phyloP scores from a whole-genome alignment of 1,140 invertebrate genomes.

The Hylaeus anthracinus region DNA sequence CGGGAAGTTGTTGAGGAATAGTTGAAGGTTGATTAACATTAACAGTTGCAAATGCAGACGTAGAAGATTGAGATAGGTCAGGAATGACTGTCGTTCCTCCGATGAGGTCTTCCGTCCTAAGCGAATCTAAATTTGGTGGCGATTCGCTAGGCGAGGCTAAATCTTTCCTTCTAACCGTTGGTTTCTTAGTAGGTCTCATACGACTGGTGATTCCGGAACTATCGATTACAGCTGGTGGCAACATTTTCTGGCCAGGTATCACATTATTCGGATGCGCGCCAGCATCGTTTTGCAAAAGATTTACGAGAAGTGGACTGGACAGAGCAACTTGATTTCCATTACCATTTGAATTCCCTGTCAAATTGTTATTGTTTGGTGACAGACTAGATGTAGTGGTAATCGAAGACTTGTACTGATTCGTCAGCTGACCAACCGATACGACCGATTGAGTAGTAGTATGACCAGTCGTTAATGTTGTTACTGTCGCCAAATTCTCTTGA shows the following conservation, averaged over 20 bases:
- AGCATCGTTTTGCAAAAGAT: constrained; percentile 93
- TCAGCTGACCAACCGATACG: constrained; percentile 62
- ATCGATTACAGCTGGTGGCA: constrained; percentile 80
- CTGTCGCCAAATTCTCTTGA: constrained; percentile 71
- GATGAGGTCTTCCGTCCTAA: constrained; percentile 76
- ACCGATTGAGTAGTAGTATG: constrained; percentile 70
- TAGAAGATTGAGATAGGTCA: constrained; percentile 63
- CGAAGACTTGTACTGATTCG: constrained; percentile 71
- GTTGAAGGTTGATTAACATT: constrained; percentile 76
- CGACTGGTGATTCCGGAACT: constrained; percentile 76
- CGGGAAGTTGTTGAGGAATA: constrained; percentile 73
- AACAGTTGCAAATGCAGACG: constrained; percentile 76
- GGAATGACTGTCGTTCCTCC: constrained; percentile 62
- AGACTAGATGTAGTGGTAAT: constrained; percentile 74
- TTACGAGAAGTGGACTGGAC: constrained; percentile 94
- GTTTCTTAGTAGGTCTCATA: constrained; percentile 78
- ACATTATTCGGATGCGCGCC: constrained; percentile 79
- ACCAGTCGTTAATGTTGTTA: constrained; percentile 65
- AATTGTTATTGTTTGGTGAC: constrained; percentile 68
- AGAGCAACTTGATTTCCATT: constrained; percentile 84
- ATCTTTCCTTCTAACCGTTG: constrained; percentile 78
- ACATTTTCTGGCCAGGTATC: constrained; percentile 77
- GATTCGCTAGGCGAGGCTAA: constrained; percentile 67
- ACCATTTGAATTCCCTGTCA: constrained; percentile 67
- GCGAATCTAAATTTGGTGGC: constrained; percentile 74